Percentiles rank a stretch among this genome's conserved stretches.
Evolutionary conservation across 2,888 invertebrate genomes (phyloP).

Genomic region (Acronicta aceris): DNA sequence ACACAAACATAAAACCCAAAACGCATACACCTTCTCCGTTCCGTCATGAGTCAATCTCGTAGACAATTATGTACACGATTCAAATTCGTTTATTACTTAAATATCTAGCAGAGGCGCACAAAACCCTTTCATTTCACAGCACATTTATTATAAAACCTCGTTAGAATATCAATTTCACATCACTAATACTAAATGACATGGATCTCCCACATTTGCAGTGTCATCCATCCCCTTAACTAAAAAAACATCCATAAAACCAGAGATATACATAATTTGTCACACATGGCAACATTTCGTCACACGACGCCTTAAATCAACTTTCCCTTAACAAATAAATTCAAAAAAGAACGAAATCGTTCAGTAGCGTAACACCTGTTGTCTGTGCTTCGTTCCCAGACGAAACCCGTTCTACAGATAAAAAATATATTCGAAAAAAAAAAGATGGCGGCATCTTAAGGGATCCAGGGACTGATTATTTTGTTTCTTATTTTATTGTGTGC

Average conservation of each 20-base stretch:
- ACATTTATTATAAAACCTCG: constrained; percentile 13
- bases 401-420: constrained; percentile 79
- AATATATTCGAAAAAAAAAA: constrained; percentile 65
- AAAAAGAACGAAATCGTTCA: constrained; percentile 64
- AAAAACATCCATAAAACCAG: constrained; percentile 33
- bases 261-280: constrained; percentile 61
- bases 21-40: no score
- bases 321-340: constrained; percentile 54
- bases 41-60: no score
- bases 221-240: constrained; percentile 15
- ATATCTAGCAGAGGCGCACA: no score
- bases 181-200: constrained; percentile 18
- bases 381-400: constrained; percentile 77
- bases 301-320: constrained; percentile 63
- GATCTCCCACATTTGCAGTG: constrained; percentile 15
- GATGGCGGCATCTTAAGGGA: constrained; percentile 64
- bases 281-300: constrained; percentile 60
- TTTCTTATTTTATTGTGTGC: constrained; percentile 73
- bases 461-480: constrained; percentile 70
- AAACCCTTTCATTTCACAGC: constrained; percentile 25
- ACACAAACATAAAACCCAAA: no score
- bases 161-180: constrained; percentile 49
- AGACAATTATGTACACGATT: no score
- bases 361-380: constrained; percentile 84
- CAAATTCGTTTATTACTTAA: no score